Evolutionary conservation across 2,888 invertebrate species (phyloP).

Genomic region (Rapana venosa): DNA sequence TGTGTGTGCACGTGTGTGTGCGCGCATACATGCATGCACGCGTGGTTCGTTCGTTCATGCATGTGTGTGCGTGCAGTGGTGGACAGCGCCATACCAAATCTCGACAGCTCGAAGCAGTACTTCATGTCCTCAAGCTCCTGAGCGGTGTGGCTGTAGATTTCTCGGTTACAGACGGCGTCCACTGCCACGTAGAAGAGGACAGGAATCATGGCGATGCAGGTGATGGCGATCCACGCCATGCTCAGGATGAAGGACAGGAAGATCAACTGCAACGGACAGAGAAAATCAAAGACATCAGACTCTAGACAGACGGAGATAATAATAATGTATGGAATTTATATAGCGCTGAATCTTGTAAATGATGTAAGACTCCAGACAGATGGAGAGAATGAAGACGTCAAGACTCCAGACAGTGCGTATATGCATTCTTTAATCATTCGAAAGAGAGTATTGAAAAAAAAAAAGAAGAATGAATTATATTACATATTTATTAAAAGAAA

Average conservation of each 20-base stretch:
- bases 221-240: conserved; percentile 73
- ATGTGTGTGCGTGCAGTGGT: background rate
- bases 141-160: conserved; percentile 70
- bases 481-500: too few relatives aligned
- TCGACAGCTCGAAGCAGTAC: conserved; percentile 74
- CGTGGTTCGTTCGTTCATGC: background rate
- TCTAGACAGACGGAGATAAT: background rate
- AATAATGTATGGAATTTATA: too few relatives aligned
- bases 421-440: too few relatives aligned
- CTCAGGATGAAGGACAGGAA: conserved; percentile 74
- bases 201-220: conserved; percentile 69
- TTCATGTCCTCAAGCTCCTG: conserved; percentile 52
- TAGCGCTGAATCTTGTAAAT: too few relatives aligned
- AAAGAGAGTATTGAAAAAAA: too few relatives aligned
- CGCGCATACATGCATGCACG: background rate
- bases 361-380: background rate
- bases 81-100: conserved; percentile 66
- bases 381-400: too few relatives aligned
- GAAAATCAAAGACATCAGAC: background rate
- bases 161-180: conserved; percentile 69
- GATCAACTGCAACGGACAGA: conserved; percentile 69
- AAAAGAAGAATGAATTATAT: too few relatives aligned
- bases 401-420: too few relatives aligned
- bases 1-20: too few relatives aligned
- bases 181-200: conserved; percentile 73